Conservation (phyloP, 2,797 vertebrate genomes). For the Varecia variegata region DNA sequence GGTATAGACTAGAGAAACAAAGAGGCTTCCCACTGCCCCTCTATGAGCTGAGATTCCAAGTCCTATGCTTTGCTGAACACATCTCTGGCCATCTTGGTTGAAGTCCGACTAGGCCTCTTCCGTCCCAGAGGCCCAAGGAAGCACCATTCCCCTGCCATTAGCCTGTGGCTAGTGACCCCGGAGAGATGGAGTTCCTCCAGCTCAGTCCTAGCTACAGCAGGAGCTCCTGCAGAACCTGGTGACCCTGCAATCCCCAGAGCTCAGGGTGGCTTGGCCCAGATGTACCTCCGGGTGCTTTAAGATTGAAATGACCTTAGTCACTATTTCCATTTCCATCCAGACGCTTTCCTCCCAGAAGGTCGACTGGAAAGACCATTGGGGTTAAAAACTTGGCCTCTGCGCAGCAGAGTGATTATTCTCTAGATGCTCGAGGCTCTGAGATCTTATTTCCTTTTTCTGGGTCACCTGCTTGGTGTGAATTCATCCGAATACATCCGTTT, state of each 20-base stretch:
- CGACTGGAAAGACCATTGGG: neutral
- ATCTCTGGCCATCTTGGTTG: neutral
- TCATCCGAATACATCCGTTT: neutral
- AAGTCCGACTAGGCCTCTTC: neutral
- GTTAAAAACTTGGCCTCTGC: neutral
- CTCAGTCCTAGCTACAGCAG: neutral
- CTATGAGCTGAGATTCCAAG: neutral
- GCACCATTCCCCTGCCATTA: neutral
- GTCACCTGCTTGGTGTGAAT: slow-evolving; percentile 41
- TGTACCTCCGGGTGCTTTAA: neutral
- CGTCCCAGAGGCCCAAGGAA: neutral
- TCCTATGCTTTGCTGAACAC: neutral
- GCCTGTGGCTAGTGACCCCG: accelerated
- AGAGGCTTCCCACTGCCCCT: neutral
- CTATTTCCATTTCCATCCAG: neutral
- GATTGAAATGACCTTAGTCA: neutral
- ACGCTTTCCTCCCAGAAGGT: neutral
- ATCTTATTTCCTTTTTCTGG: slow-evolving; percentile 41
- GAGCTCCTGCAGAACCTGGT: neutral
- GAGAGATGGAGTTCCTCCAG: neutral
- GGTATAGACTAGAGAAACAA: neutral
- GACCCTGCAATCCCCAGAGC: neutral
- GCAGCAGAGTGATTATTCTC: neutral
- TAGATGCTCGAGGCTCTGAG: neutral
- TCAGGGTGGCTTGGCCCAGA: neutral